Evolutionary conservation across 2,888 invertebrate species (phyloP).

Genomic region (Oscheius onirici): DNA sequence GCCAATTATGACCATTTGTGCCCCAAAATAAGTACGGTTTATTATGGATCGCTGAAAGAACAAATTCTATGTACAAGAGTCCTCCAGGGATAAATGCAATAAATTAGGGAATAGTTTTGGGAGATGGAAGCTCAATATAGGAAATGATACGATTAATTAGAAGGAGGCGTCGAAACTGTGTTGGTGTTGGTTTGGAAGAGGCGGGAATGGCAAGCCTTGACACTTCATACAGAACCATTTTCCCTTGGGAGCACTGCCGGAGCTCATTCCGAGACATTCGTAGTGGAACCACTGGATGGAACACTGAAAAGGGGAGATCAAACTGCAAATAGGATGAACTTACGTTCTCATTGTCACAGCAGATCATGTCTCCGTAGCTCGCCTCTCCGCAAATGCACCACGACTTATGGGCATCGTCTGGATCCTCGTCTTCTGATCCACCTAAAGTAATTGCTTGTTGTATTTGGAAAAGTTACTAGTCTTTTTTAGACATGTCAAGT

Average conservation of each 20-base stretch:
- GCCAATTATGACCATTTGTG: conserved; percentile 10
- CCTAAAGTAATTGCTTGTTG: background rate
- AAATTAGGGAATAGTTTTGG: too few species aligned
- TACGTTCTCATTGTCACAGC: conserved; percentile 96
- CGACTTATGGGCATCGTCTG: conserved; percentile 42
- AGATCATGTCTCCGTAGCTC: conserved; percentile 80
- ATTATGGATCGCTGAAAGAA: too few species aligned
- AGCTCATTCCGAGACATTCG: conserved; percentile 91
- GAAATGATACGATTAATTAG: background rate
- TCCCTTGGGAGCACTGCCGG: conserved; percentile 87
- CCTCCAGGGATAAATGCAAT: too few species aligned
- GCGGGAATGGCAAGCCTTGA: background rate
- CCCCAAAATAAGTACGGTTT: background rate
- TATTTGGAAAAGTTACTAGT: too few species aligned
- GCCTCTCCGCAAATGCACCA: conserved; percentile 69
- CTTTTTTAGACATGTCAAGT: too few species aligned
- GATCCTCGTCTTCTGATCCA: conserved; percentile 46
- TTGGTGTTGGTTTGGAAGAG: background rate
- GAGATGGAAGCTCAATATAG: too few species aligned
- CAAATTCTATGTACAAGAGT: too few species aligned
- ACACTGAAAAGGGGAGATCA: conserved; percentile 79
- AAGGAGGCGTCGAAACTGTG: background rate
- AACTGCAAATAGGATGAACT: background rate
- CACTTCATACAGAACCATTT: conserved; percentile 99
- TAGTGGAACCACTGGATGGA: conserved; percentile 99